Conservation (phyloP, 30 jellyfish, hydroid and myxozoan genomes). For the Catostylus mosaicus region DNA sequence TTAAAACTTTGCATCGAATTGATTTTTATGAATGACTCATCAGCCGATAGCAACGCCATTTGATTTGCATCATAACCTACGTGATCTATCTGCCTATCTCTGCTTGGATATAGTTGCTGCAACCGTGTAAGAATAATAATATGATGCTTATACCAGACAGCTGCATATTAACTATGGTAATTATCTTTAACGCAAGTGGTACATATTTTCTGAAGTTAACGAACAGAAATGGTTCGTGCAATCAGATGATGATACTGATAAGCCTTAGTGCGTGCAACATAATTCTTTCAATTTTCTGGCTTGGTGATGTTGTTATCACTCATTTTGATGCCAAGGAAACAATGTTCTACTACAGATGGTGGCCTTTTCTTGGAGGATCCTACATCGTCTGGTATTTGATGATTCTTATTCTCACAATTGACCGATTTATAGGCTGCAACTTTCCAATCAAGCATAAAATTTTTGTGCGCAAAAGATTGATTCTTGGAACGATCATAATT, state of each 20-base stretch:
- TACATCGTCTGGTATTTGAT: conserved; percentile 27
- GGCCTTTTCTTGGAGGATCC: conserved; percentile 13
- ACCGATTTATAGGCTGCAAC: conserved; percentile 40
- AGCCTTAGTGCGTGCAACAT: conserved; percentile 3
- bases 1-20: no score
- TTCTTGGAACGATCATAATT: not conserved
- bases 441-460: conserved; percentile 32
- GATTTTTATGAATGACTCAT: no score
- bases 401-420: conserved; percentile 15
- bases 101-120: no score
- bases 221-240: not conserved
- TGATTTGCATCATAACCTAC: no score
- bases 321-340: not conserved
- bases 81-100: no score
- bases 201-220: conserved; percentile 2
- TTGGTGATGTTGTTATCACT: not conserved
- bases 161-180: conserved; percentile 1
- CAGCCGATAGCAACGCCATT: no score
- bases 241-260: conserved; percentile 8
- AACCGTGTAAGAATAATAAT: no score
- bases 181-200: conserved; percentile 5
- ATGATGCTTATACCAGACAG: not conserved
- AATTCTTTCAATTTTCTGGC: conserved; percentile 4
- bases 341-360: not conserved
- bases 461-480: not conserved